Evolutionary conservation across 2,113 vertebrate genomes (phyloP).

Genomic region (Telmatochromis sp.): DNA sequence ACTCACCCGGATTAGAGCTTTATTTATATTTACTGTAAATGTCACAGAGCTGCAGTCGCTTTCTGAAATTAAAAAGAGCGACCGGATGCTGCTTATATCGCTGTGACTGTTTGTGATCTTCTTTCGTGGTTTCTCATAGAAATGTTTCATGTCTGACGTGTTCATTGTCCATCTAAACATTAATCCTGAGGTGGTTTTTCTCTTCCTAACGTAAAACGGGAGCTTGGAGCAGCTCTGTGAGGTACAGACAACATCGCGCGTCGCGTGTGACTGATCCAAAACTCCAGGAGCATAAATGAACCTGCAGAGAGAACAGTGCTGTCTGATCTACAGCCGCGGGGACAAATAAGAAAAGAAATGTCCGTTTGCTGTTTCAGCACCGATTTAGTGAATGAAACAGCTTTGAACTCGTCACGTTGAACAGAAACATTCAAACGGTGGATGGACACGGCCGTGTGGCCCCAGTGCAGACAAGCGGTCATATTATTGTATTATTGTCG

Average conservation of each 20-base stretch:
- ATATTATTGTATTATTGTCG: rapidly evolving
- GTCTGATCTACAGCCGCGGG: not conserved
- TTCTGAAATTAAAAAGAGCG: not conserved
- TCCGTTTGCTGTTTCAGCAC: not conserved
- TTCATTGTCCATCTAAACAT: not conserved
- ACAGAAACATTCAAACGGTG: not conserved
- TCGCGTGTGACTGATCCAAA: not conserved
- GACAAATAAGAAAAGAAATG: not conserved
- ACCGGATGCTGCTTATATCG: not conserved
- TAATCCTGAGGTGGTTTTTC: not conserved
- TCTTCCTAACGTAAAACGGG: rapidly evolving
- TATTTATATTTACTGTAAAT: not conserved
- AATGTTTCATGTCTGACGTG: not conserved
- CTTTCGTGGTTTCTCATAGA: not conserved
- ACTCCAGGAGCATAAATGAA: not conserved
- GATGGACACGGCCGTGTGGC: not conserved
- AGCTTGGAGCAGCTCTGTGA: not conserved
- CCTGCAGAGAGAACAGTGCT: not conserved
- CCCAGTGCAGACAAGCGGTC: not conserved
- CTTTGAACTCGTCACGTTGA: not conserved
- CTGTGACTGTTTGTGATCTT: not conserved
- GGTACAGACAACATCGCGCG: not conserved
- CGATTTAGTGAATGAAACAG: not conserved
- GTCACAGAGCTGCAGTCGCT: not conserved
- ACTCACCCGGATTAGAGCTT: not conserved